Evolutionary conservation across 2,888 invertebrate species (phyloP), one percentile per base, ranked within the genome.

Genomic region (Chromoteleia sp.): DNA sequence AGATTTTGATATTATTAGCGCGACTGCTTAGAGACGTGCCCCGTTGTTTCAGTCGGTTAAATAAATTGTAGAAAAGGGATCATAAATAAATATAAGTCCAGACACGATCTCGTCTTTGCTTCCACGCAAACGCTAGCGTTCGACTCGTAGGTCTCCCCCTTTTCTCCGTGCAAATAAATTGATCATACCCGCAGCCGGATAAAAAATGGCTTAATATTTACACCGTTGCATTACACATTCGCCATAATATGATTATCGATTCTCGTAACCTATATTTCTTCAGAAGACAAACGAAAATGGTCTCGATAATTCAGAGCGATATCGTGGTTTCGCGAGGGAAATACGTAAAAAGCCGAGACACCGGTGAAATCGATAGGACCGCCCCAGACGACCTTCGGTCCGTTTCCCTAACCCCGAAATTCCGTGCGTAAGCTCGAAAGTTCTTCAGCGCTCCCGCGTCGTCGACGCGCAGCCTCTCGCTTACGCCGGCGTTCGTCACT

Each of bases 341-440:
- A 54, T 56, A 50, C 67, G 54, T 56, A 67, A 61, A 56, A 74
- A 56, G 75, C 8, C 63, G 77, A 56, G 83, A 81, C 85, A 84
- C 77, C 80, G 81, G 29, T 19, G 50, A 58, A 89, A 91, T 91
- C 90, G 90, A 91, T 91, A 90, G 85, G 84, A 83, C 84, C 85
- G 89, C 84, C 89, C 90, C 90, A 90, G 90, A 90, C 91, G 89
- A 90, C 91, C 90, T 91, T 91, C 87, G 82, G 68, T 74, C 41
- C 82, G 78, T 54, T 59, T 80, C 84, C 58, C 52, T 61, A 65
- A 68, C 77, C 76, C 76, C 77, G 39, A 68, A 76, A 68, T 56
- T 19, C 71, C 43, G 52, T 58, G 56, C 63, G 41, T 76, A 87
- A 85, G 84, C 84, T 81, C 83, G 73, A 70, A 86, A 88, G 83